A percentile compares a stretch with the other conserved stretches of the same genome.
These are phyloP conservation scores for Halictus quadricinctus DNA, from an alignment of 2,888 invertebrate genomes.

Conservation along the genomic window DNA sequence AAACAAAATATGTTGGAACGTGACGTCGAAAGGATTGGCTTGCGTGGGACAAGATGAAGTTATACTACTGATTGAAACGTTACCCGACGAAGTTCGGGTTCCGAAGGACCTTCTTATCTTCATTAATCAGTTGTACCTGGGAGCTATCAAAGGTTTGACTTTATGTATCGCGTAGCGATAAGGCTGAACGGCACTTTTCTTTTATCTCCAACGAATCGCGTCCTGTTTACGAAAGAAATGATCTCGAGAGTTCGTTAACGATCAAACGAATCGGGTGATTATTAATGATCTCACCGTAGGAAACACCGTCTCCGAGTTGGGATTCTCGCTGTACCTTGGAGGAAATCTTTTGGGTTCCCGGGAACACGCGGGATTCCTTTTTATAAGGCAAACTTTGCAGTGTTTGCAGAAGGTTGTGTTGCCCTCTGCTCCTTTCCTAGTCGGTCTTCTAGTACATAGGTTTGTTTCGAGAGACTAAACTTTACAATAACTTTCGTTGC, in stretches of 20 bases:
- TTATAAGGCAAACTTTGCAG: conserved; percentile 90
- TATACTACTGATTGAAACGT: conserved; percentile 88
- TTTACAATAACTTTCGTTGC: background rate
- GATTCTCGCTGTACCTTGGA: conserved; percentile 86
- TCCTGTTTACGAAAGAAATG: background rate
- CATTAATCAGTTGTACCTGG: conserved; percentile 88
- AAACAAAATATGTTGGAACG: conserved; percentile 89
- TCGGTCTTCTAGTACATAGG: conserved; percentile 91
- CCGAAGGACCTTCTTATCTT: conserved; percentile 90
- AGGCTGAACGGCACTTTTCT: background rate
- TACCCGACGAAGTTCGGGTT: conserved; percentile 85
- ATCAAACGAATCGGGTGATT: background rate
- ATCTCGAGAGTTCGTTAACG: background rate
- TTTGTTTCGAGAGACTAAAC: conserved; percentile 63
- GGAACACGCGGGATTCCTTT: conserved; percentile 92
- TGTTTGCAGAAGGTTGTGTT: conserved; percentile 90
- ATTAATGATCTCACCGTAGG: conserved; percentile 82
- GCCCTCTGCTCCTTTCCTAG: conserved; percentile 89
- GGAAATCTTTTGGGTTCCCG: conserved; percentile 87
- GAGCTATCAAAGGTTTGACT: conserved; percentile 84
- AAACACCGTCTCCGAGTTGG: conserved; percentile 88
- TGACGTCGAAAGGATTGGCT: conserved; percentile 89
- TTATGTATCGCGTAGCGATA: background rate
- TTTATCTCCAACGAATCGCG: background rate
- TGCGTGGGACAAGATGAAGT: conserved; percentile 93